These are phyloP conservation scores for Potorous gilbertii DNA, from an alignment of 2,797 vertebrate species.

Conservation along the genomic window DNA sequence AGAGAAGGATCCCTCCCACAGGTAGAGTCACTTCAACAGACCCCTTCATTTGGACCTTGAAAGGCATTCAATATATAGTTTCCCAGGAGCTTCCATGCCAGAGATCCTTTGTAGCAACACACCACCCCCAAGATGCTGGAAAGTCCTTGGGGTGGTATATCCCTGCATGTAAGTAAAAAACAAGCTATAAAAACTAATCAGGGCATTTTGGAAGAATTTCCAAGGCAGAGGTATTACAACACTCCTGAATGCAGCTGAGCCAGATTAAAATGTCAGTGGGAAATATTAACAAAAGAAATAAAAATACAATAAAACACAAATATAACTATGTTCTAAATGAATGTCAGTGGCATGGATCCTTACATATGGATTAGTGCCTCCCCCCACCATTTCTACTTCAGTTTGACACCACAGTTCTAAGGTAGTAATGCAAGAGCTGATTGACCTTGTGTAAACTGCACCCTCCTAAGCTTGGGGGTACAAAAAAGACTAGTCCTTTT, in stretches of 20 bases:
- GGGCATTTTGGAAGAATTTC: slow-evolving; percentile 7
- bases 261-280: neutral
- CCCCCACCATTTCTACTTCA: neutral
- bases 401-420: neutral
- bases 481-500: neutral
- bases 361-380: neutral
- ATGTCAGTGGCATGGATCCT: neutral
- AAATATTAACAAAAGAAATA: neutral
- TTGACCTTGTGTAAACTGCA: neutral
- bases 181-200: neutral
- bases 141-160: slow-evolving; percentile 14
- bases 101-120: neutral
- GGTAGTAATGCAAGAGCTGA: neutral
- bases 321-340: neutral
- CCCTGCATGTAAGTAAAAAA: neutral
- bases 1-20: neutral
- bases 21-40: neutral
- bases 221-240: neutral
- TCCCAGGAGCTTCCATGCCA: neutral
- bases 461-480: neutral
- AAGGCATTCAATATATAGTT: neutral
- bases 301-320: neutral
- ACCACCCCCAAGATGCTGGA: neutral
- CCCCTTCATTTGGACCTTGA: neutral
- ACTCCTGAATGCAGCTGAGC: neutral